phyloP scores from a whole-genome alignment of 2,888 invertebrate species.

The Metacarcinus magister region DNA sequence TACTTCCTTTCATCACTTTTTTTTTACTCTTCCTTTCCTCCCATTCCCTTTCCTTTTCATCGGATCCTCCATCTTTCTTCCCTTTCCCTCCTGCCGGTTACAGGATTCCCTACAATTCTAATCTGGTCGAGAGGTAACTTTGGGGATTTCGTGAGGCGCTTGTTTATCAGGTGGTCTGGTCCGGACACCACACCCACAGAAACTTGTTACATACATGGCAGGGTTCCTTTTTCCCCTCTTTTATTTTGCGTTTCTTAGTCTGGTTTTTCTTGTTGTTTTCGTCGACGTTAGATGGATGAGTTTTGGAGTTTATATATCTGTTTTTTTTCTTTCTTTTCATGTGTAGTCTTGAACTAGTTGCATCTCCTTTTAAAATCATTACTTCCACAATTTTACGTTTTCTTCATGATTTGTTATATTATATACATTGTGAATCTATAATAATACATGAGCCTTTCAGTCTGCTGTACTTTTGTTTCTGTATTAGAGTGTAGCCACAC shows the following conservation, averaged over 20 bases:
- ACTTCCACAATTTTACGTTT: no score
- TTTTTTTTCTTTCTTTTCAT: neutral
- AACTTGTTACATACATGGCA: neutral
- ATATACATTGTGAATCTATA: no score
- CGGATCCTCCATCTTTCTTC: neutral
- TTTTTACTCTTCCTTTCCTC: neutral
- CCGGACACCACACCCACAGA: constrained; percentile 28
- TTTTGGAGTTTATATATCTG: neutral
- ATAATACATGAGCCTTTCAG: no score
- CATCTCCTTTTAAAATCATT: no score
- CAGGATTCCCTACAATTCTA: constrained; percentile 30
- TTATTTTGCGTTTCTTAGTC: neutral
- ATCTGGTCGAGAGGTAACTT: constrained; percentile 42
- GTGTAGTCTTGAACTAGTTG: no score
- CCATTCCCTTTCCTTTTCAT: neutral
- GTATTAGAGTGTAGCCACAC: no score
- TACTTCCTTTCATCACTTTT: neutral
- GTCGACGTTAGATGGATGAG: neutral
- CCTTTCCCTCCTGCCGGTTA: neutral
- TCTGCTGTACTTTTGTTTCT: no score
- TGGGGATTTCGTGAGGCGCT: neutral
- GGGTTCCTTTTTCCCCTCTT: neutral
- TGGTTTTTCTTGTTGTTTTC: neutral
- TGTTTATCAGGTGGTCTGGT: constrained; percentile 51
- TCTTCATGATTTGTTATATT: no score